Evolutionary conservation across 2,113 vertebrate species (phyloP), one percentile per base, ranked within the genome.

Genomic region (Mystacornis crossleyi): DNA sequence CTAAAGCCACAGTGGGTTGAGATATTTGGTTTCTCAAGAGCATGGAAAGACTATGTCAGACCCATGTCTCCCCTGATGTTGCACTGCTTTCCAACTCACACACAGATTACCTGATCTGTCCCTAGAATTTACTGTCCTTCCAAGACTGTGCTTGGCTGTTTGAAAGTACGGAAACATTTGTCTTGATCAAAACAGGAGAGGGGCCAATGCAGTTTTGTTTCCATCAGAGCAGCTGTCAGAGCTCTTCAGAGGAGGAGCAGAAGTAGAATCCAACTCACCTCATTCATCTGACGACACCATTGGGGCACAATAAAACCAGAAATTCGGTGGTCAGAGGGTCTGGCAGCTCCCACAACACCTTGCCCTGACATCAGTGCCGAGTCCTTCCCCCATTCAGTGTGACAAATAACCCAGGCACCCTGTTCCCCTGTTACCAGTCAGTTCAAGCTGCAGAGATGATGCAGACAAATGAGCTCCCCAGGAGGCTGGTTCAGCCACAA

Each of bases 281-380:
- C 1, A 0, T 42, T 69, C n/a, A 43, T 42, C n/a, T 36, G 36
- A 69, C 0, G 0, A 43, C 12, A 53, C 36, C 66, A 77, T 2
- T 7, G 14, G n/a, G 33, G 42, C n/a, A 86, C 31, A 90, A 81
- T 8, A 89, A 89, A 86, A 81, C 21, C 78, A 75, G 43, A 79
- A 81, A 60, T 25, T 12, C 0, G 0, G 19, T 48, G n/a, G 24
- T 40, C 36, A 36, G 24, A 75, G 58, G 51, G 23, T 79, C 36
- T 67, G 23, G 53, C 53, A 87, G 54, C 23, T 90, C 74, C 38
- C 74, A 81, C 40, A 43, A 12, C 8, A 18, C 14, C 45, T 73
- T 86, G 40, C 25, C 61, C 26, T 34, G 33, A 57, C 1, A 5
- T 45, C 47, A 81, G 20, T 4, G 20, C 12, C 7, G 29, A 58